These are phyloP conservation scores for Lasioglossum morio DNA, from an alignment of 2,888 invertebrate genomes.

Conservation along the genomic window DNA sequence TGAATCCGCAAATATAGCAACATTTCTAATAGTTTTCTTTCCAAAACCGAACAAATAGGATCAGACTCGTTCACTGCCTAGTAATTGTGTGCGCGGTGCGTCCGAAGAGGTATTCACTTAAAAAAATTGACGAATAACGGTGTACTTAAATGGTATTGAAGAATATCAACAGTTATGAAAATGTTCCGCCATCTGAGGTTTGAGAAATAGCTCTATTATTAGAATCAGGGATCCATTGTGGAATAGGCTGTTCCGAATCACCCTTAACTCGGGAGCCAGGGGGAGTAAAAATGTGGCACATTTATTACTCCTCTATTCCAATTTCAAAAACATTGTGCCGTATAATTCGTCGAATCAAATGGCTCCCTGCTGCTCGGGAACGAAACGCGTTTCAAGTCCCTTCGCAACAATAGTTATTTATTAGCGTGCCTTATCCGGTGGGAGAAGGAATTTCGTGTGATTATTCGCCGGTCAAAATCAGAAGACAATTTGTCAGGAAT, in stretches of 20 bases:
- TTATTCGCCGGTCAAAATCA: conserved; percentile 54
- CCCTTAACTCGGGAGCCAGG: background rate
- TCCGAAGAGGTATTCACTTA: no score
- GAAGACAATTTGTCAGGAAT: conserved; percentile 52
- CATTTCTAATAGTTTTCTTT: background rate
- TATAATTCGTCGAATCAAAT: background rate
- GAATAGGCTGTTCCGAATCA: background rate
- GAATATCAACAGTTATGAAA: background rate
- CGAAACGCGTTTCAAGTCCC: conserved; percentile 22
- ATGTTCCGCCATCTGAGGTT: background rate
- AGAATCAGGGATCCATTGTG: background rate
- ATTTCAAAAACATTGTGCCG: background rate
- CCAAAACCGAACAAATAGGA: background rate
- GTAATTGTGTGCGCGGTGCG: no score
- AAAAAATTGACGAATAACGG: background rate
- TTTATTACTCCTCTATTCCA: background rate
- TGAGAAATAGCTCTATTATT: background rate
- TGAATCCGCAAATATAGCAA: background rate
- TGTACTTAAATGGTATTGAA: background rate
- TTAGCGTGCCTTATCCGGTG: background rate
- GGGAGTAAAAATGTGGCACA: background rate
- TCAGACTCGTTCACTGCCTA: no score
- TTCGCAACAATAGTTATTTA: conserved; percentile 26
- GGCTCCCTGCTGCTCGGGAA: background rate
- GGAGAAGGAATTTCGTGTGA: conserved; percentile 27